Evolutionary conservation across 2,797 vertebrate species (phyloP).

Genomic region (Gastrophryne carolinensis): DNA sequence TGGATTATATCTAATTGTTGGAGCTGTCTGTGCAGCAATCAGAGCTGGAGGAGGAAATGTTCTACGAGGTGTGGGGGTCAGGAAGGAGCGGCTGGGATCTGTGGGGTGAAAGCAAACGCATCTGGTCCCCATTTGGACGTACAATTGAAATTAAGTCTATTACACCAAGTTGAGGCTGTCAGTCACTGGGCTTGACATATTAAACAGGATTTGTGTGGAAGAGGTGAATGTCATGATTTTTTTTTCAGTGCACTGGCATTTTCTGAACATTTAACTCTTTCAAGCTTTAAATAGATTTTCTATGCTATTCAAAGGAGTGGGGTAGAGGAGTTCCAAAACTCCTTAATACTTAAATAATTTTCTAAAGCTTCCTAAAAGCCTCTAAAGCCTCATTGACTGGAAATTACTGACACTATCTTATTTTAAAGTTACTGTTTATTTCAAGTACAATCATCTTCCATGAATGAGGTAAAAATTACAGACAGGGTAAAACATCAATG

Average conservation of each 20-base stretch:
- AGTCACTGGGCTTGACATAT: constrained; percentile 13
- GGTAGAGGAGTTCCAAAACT: too few relatives aligned
- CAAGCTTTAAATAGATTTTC: not conserved
- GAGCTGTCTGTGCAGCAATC: not conserved
- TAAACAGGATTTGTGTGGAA: not conserved
- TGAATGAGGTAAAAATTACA: too few relatives aligned
- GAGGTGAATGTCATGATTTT: not conserved
- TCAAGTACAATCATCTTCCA: too few relatives aligned
- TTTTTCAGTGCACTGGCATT: not conserved
- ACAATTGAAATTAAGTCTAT: constrained; percentile 12
- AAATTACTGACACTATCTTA: too few relatives aligned
- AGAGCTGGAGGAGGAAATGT: not conserved
- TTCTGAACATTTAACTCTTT: not conserved
- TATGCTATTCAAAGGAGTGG: not conserved
- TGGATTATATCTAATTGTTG: constrained; percentile 1
- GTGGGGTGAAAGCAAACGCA: constrained; percentile 9
- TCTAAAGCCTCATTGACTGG: too few relatives aligned
- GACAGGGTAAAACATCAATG: too few relatives aligned
- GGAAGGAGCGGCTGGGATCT: not conserved
- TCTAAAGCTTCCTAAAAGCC: too few relatives aligned
- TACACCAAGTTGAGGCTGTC: constrained; percentile 29
- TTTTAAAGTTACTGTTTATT: too few relatives aligned
- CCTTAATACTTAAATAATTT: too few relatives aligned
- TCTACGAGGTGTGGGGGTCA: not conserved
- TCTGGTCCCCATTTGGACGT: constrained; percentile 33